phyloP scores from a whole-genome alignment of 1,140 invertebrate genomes.

The Bradysia coprophila region DNA sequence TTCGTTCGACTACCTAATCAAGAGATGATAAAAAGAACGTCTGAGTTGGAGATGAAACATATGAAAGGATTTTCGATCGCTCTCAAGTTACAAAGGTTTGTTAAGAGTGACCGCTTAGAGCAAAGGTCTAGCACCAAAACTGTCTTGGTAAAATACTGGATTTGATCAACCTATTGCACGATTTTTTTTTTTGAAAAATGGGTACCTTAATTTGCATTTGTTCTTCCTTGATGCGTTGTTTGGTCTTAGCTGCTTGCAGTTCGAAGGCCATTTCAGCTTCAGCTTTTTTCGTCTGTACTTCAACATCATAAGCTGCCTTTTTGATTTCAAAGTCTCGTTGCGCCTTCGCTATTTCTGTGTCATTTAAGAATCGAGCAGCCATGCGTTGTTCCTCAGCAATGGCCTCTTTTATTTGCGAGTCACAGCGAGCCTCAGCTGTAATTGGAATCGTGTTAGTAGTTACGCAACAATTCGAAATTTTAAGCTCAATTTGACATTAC shows the following conservation, averaged over 20 bases:
- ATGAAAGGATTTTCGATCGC: too few relatives aligned
- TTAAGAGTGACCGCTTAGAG: too few relatives aligned
- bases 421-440: conserved; percentile 76
- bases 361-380: conserved; percentile 77
- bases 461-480: too few relatives aligned
- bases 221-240: conserved; percentile 90
- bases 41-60: too few relatives aligned
- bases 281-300: conserved; percentile 88
- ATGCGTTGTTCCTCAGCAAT: conserved; percentile 92
- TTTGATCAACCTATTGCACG: too few relatives aligned
- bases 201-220: conserved; percentile 91
- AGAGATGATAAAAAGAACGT: too few relatives aligned
- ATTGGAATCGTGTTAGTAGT: too few relatives aligned
- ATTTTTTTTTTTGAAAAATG: too few relatives aligned
- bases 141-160: too few relatives aligned
- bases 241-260: conserved; percentile 87
- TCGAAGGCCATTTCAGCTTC: conserved; percentile 91
- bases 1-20: conserved; percentile 85
- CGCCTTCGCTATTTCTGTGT: conserved; percentile 92
- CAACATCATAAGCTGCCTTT: conserved; percentile 91
- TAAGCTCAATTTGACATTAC: too few relatives aligned
- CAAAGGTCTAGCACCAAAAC: too few relatives aligned
- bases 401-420: conserved; percentile 81
- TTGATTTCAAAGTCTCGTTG: conserved; percentile 93
- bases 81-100: too few relatives aligned